phyloP scores from a whole-genome alignment of 2,113 vertebrate genomes.

The Peromyscus maniculatus region DNA sequence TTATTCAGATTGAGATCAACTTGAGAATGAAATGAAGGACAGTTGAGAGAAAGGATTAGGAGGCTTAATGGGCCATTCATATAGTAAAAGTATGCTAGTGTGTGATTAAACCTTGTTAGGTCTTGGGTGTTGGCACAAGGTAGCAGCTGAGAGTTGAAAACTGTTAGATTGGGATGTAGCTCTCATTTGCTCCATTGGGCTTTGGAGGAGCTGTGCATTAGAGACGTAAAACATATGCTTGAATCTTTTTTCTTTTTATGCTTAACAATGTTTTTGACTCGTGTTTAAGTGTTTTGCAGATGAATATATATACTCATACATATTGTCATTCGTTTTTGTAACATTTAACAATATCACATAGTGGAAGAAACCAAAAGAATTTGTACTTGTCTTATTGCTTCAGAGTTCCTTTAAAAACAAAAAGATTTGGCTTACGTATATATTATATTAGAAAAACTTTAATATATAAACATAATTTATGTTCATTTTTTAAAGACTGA shows the following conservation, averaged over 20 bases:
- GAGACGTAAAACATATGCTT: neutral
- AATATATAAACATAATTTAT: constrained; percentile 36
- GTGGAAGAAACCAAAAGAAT: neutral
- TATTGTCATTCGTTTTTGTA: neutral
- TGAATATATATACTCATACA: neutral
- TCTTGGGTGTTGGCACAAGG: neutral
- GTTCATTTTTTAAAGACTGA: constrained; percentile 28
- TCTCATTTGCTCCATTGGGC: neutral
- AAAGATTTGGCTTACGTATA: constrained; percentile 52
- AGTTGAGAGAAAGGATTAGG: constrained; percentile 66
- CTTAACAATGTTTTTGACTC: neutral
- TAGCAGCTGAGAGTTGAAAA: constrained; percentile 3
- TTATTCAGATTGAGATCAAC: constrained; percentile 53
- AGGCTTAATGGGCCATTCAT: constrained; percentile 33
- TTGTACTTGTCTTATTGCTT: constrained; percentile 34
- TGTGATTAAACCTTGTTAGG: constrained; percentile 64
- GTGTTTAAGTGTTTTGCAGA: constrained; percentile 38
- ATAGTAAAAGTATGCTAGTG: neutral
- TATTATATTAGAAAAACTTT: constrained; percentile 60
- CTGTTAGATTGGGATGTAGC: neutral
- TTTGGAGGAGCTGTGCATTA: constrained; percentile 40
- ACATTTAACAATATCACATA: neutral
- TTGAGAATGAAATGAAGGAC: constrained; percentile 71
- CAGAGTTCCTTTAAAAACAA: constrained; percentile 1
- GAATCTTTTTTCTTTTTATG: constrained; percentile 53